A percentile compares a stretch with the other conserved stretches of the same genome.
phyloP scores from a whole-genome alignment of 2,797 vertebrate genomes.

The Hozukius guyotensis region DNA sequence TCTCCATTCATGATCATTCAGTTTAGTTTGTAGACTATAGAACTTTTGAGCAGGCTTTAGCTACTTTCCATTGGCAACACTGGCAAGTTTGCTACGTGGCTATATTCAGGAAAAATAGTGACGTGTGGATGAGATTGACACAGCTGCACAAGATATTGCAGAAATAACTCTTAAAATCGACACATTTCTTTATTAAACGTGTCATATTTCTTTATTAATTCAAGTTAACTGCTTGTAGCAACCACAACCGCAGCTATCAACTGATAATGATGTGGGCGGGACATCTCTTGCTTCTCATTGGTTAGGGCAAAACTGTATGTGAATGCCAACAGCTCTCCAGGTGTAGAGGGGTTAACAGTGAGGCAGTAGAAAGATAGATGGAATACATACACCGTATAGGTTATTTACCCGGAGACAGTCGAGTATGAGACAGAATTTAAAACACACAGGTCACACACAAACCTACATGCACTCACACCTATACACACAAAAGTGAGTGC shows the following conservation, averaged over 20 bases:
- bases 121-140: too few species aligned
- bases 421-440: not conserved
- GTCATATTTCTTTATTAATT: too few species aligned
- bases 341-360: not conserved
- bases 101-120: too few species aligned
- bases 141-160: too few species aligned
- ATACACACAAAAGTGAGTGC: not conserved
- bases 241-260: not conserved
- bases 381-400: not conserved
- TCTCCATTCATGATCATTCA: too few species aligned
- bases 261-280: not conserved
- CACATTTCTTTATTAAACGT: too few species aligned
- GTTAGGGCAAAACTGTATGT: not conserved
- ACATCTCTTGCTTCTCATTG: not conserved
- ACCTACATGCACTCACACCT: not conserved
- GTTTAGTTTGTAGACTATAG: too few species aligned
- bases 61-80: too few species aligned
- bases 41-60: too few species aligned
- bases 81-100: too few species aligned
- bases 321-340: not conserved
- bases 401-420: conserved; percentile 15
- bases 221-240: not conserved
- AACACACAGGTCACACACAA: conserved; percentile 7
- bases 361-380: not conserved
- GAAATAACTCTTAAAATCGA: too few species aligned